phyloP scores from a whole-genome alignment of 2,113 vertebrate genomes.

The Hylia prasina region DNA sequence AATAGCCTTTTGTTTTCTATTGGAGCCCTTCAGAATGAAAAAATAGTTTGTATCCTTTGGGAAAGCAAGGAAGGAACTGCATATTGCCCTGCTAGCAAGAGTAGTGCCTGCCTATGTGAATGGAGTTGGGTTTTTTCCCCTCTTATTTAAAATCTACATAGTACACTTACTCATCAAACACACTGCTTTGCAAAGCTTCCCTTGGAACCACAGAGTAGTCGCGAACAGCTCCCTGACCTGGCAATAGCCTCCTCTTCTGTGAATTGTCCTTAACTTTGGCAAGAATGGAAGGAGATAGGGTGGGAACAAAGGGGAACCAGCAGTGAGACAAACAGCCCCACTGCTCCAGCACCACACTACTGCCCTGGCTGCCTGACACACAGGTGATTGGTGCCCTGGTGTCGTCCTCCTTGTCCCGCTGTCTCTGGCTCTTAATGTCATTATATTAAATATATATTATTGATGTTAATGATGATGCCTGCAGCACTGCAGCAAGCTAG shows the following conservation, averaged over 20 bases:
- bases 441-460: background rate
- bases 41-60: background rate
- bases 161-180: background rate
- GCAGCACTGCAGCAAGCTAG: background rate
- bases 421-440: background rate
- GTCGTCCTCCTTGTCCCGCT: background rate
- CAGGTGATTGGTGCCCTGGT: background rate
- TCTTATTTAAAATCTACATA: background rate
- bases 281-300: background rate
- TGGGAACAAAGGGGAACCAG: background rate
- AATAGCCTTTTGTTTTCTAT: background rate
- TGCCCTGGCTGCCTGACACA: background rate
- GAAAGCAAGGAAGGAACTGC: background rate
- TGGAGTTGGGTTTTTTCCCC: accelerated
- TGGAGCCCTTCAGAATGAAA: background rate
- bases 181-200: background rate
- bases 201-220: background rate
- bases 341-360: accelerated
- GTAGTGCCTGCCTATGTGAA: background rate
- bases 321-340: background rate
- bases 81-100: background rate
- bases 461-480: constrained; percentile 3
- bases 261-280: background rate
- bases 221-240: background rate
- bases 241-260: background rate